Conservation (phyloP, 2,113 vertebrate species). For the Tachuris rubrigastra region DNA sequence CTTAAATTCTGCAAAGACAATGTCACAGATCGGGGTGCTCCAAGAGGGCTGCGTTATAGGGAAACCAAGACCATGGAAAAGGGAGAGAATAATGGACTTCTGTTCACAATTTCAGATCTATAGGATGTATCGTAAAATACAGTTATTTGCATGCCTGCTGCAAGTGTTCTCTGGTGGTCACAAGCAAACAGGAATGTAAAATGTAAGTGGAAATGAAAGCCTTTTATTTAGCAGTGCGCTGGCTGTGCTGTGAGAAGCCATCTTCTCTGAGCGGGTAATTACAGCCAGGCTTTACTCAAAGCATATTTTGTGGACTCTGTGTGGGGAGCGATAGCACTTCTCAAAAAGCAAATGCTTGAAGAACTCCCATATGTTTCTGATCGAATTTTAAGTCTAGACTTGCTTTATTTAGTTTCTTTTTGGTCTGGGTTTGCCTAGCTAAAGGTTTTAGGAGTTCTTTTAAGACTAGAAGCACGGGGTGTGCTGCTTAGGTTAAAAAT, state of each 20-base stretch:
- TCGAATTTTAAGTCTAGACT: conserved; percentile 77
- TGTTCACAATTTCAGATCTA: conserved; percentile 19
- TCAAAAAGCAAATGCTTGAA: conserved; percentile 55
- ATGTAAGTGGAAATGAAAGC: conserved; percentile 17
- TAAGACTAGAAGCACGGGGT: conserved; percentile 41
- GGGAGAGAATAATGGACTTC: conserved; percentile 7
- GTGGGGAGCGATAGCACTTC: conserved; percentile 56
- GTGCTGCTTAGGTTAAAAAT: conserved; percentile 64
- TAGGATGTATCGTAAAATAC: background rate
- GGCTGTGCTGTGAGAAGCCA: background rate
- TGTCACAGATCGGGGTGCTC: background rate
- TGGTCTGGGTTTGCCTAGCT: conserved; percentile 60
- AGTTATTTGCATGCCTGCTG: background rate
- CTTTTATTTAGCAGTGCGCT: background rate
- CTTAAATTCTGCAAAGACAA: background rate
- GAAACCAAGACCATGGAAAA: background rate
- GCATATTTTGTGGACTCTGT: conserved; percentile 46
- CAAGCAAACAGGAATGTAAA: background rate
- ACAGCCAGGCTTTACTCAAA: conserved; percentile 37
- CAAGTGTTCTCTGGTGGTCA: conserved; percentile 8
- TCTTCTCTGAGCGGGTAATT: background rate
- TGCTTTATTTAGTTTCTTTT: conserved; percentile 74
- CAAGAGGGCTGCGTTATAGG: background rate
- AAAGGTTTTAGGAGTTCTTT: conserved; percentile 57
- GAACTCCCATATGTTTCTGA: conserved; percentile 76